Evolutionary conservation across 2,797 vertebrate genomes (phyloP).

Genomic region (Peromyscus aztecus): DNA sequence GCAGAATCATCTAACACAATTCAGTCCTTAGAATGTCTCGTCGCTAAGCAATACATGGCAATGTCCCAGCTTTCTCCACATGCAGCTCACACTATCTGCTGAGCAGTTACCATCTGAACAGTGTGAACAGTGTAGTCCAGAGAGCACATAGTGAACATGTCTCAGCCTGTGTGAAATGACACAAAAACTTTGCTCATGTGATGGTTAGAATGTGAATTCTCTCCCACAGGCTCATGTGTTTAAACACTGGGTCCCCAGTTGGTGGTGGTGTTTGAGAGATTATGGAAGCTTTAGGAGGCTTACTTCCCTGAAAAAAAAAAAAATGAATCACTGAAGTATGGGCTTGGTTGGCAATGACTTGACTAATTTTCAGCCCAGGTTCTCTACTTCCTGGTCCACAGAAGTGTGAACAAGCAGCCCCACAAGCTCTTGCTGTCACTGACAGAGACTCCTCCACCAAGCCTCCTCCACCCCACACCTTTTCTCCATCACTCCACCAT

Average conservation of each 20-base stretch:
- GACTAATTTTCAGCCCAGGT: too few relatives aligned
- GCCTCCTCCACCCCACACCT: not conserved
- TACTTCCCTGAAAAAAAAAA: not conserved
- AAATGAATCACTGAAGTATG: not conserved
- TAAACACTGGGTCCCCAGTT: not conserved
- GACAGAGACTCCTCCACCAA: not conserved
- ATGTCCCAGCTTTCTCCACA: not conserved
- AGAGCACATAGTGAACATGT: not conserved
- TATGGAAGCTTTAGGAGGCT: not conserved
- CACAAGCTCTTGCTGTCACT: not conserved
- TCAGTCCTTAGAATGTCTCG: not conserved
- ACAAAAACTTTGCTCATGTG: not conserved
- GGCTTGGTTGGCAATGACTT: not conserved
- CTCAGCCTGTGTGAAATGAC: not conserved
- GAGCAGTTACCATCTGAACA: not conserved
- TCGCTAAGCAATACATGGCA: not conserved
- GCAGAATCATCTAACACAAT: not conserved
- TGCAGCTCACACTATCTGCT: not conserved
- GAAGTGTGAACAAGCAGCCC: not conserved
- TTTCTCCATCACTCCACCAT: not conserved
- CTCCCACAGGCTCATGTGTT: not conserved
- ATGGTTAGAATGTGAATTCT: not conserved
- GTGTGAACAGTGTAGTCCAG: not conserved
- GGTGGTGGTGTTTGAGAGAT: not conserved
- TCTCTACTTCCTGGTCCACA: not conserved